A percentile compares a stretch with the other conserved stretches of the same genome.
These are phyloP conservation scores for Hybos culiciformis DNA, from an alignment of 2,888 invertebrate species.

Conservation along the genomic window DNA sequence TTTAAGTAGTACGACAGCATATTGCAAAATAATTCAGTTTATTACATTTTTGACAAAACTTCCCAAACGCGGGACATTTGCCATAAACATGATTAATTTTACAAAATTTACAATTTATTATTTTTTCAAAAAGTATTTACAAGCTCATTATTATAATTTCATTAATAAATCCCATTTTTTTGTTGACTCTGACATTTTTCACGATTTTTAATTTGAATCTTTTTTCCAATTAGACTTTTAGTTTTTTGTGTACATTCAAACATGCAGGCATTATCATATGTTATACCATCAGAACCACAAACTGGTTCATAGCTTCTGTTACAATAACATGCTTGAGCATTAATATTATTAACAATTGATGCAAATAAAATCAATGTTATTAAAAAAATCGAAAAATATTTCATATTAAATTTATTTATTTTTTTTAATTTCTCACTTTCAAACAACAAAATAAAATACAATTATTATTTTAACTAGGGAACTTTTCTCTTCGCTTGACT, in stretches of 20 bases:
- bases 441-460: too few relatives aligned
- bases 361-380: neutral
- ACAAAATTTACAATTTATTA: neutral
- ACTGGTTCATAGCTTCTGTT: conserved; percentile 5
- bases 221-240: conserved; percentile 1
- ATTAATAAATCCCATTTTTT: too few relatives aligned
- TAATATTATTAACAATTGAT: neutral
- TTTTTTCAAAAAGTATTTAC: too few relatives aligned
- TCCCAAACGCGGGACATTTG: conserved; percentile 3
- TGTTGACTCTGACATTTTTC: conserved; percentile 6
- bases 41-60: neutral
- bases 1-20: neutral
- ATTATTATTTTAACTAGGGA: too few relatives aligned
- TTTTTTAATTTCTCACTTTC: too few relatives aligned
- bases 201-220: conserved; percentile 4
- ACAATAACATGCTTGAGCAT: conserved; percentile 1
- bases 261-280: conserved; percentile 6
- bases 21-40: conserved; percentile 3
- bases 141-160: too few relatives aligned
- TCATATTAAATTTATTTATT: neutral
- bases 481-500: too few relatives aligned
- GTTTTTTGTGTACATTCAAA: conserved; percentile 6
- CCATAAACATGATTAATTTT: neutral
- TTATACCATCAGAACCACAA: conserved; percentile 4
- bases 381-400: neutral